phyloP scores from a whole-genome alignment of 2,113 vertebrate species.

The Uropsilus gracilis region DNA sequence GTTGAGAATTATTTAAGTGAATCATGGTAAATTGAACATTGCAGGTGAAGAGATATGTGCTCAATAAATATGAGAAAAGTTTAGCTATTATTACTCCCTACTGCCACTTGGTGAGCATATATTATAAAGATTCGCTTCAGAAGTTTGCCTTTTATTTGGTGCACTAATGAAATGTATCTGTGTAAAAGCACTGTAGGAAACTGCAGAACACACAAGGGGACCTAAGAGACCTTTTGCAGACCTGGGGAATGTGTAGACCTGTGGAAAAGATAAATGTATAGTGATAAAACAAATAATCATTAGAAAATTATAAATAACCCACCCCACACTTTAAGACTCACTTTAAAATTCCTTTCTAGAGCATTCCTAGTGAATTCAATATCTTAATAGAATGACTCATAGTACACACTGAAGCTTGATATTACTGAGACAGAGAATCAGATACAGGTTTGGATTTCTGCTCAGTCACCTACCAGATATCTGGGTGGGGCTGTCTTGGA shows the following conservation, averaged over 20 bases:
- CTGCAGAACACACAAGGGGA: background rate
- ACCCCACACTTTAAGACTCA: too few species aligned
- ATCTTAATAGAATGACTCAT: too few species aligned
- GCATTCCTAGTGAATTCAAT: too few species aligned
- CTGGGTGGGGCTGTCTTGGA: background rate
- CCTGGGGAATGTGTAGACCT: background rate
- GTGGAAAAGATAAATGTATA: background rate
- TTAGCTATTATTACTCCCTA: background rate
- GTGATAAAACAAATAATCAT: background rate
- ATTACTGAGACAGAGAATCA: too few species aligned
- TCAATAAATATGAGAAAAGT: background rate
- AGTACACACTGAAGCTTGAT: too few species aligned
- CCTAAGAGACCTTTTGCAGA: background rate
- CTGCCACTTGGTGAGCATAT: background rate
- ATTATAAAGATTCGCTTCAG: background rate
- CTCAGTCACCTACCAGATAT: background rate
- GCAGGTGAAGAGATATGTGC: background rate
- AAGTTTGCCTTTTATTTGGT: background rate
- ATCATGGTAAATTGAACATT: background rate
- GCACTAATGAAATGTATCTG: background rate
- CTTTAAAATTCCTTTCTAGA: too few species aligned
- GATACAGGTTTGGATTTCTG: background rate
- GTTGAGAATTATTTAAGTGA: background rate
- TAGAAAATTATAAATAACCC: background rate
- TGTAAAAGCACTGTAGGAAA: background rate